A percentile compares a stretch with the other conserved stretches of the same genome.
Evolutionary conservation across 2,797 vertebrate species (phyloP).

Genomic region (Phrynocephalus vlangalii): DNA sequence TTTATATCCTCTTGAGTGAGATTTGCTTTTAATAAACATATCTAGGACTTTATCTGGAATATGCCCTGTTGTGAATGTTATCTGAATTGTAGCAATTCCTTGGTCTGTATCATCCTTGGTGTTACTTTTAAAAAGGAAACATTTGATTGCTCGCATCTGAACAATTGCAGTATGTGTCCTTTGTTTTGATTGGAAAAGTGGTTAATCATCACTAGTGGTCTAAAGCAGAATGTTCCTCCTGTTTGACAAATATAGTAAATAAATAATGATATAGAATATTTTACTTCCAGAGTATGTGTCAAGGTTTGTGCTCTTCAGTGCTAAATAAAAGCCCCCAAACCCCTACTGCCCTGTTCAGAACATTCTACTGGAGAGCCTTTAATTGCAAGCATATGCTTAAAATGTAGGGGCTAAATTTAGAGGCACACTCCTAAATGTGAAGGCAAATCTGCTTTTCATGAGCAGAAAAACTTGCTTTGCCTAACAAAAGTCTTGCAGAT

Average conservation of each 20-base stretch:
- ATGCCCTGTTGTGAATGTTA: background rate
- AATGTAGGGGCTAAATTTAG: background rate
- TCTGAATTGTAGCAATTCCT: background rate
- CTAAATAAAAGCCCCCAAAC: background rate
- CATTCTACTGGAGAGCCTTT: background rate
- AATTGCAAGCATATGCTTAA: background rate
- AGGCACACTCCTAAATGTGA: background rate
- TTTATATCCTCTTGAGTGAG: background rate
- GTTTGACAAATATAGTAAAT: slow-evolving; percentile 16
- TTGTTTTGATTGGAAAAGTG: background rate
- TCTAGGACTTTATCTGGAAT: background rate
- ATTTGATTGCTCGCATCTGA: background rate
- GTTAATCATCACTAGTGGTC: background rate
- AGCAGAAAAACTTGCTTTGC: background rate
- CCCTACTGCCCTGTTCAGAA: background rate
- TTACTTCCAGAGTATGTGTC: background rate
- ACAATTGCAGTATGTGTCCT: background rate
- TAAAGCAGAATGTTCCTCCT: background rate
- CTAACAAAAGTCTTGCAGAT: background rate
- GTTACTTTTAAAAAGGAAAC: background rate
- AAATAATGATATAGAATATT: background rate
- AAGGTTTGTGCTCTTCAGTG: slow-evolving; percentile 4
- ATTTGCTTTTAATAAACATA: background rate
- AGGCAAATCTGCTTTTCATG: background rate
- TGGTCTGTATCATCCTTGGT: background rate